phyloP scores from a whole-genome alignment of 2,113 vertebrate species.

The Arenaria interpres region DNA sequence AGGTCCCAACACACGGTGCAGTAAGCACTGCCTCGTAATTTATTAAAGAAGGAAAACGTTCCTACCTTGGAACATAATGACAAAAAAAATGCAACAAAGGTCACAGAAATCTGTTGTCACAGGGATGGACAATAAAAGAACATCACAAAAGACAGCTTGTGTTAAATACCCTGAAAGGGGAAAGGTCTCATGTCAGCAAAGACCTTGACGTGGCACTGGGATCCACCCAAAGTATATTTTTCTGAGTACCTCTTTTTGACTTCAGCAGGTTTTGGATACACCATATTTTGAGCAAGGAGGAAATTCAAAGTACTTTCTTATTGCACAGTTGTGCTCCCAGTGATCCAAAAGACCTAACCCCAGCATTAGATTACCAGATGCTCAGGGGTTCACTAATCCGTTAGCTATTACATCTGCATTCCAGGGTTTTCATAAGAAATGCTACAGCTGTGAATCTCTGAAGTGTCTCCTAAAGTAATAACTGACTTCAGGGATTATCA shows the following conservation, averaged over 20 bases:
- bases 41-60: not conserved
- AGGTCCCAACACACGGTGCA: not conserved
- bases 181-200: not conserved
- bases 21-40: not conserved
- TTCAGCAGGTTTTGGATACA: not conserved
- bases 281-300: not conserved
- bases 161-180: not conserved
- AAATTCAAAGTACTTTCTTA: not conserved
- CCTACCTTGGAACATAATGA: not conserved
- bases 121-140: not conserved
- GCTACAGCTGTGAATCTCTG: constrained; percentile 13
- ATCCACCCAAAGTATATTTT: not conserved
- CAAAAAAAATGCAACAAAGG: not conserved
- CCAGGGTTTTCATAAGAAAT: constrained; percentile 35
- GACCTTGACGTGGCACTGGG: not conserved
- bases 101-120: not conserved
- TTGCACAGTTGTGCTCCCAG: not conserved
- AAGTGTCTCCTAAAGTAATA: constrained; percentile 23
- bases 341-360: not conserved
- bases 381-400: not conserved
- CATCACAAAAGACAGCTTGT: not conserved
- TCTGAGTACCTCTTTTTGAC: not conserved
- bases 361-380: constrained; percentile 38
- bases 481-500: constrained; percentile 6
- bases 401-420: constrained; percentile 33